phyloP scores from a whole-genome alignment of 2,113 vertebrate genomes.

The Eublepharis macularius region DNA sequence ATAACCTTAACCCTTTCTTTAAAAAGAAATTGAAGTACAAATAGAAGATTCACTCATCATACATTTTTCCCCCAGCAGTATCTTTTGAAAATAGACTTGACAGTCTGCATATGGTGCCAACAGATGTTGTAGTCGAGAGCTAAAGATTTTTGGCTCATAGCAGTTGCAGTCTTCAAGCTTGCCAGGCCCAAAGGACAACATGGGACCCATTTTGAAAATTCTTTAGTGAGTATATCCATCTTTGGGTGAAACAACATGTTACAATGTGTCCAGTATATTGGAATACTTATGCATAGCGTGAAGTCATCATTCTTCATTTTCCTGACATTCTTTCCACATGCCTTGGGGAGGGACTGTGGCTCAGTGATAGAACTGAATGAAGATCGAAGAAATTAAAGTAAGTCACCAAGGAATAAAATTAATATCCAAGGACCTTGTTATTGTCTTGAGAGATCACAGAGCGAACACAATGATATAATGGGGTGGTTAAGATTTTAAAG shows the following conservation, averaged over 20 bases:
- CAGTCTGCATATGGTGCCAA: background rate
- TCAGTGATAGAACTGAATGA: no score
- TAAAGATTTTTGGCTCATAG: background rate
- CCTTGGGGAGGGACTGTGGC: no score
- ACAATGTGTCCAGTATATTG: no score
- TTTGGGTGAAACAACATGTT: no score
- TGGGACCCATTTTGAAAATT: no score
- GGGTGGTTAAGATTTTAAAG: background rate
- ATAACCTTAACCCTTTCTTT: conserved; percentile 53
- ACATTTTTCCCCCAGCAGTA: conserved; percentile 10
- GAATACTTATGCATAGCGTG: no score
- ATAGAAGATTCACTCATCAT: conserved; percentile 41
- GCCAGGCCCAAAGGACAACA: no score
- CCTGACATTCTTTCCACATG: no score
- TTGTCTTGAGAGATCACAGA: background rate
- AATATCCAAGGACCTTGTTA: conserved; percentile 4
- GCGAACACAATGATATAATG: background rate
- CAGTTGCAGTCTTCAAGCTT: background rate
- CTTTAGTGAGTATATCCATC: no score
- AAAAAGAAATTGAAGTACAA: conserved; percentile 31
- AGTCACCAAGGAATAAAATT: no score
- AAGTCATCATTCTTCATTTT: no score
- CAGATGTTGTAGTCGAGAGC: background rate
- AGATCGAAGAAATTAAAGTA: no score
- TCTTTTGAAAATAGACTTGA: background rate